These are phyloP conservation scores for Uria aalge DNA, from an alignment of 2,113 vertebrate species.

Conservation along the genomic window DNA sequence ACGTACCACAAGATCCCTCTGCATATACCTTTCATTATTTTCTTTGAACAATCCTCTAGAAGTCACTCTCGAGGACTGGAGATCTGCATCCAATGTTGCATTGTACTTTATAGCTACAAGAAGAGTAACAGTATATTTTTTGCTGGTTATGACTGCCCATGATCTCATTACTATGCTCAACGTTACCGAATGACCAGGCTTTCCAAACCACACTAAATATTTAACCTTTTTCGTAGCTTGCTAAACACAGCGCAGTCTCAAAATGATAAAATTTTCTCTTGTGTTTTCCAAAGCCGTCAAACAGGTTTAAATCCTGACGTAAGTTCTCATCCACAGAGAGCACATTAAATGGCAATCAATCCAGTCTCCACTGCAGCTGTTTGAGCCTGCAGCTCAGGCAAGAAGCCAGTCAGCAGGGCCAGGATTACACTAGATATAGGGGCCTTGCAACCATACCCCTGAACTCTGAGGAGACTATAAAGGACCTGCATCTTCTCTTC, in stretches of 20 bases:
- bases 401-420: background rate
- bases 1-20: slow-evolving; percentile 66
- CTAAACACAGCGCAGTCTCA: background rate
- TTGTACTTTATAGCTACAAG: slow-evolving; percentile 80
- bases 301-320: background rate
- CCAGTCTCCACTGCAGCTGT: background rate
- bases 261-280: background rate
- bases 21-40: slow-evolving; percentile 80
- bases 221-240: background rate
- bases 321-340: background rate
- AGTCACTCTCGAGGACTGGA: slow-evolving; percentile 80
- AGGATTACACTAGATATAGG: background rate
- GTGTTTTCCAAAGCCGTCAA: background rate
- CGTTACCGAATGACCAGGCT: background rate
- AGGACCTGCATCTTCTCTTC: background rate
- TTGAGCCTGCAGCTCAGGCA: background rate
- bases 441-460: background rate
- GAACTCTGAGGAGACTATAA: background rate
- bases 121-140: background rate
- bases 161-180: background rate
- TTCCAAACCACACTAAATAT: background rate
- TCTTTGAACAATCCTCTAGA: slow-evolving; percentile 87
- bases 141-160: background rate
- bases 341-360: slow-evolving; percentile 6
- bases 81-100: slow-evolving; percentile 85